phyloP scores from a whole-genome alignment of 1,140 invertebrate species.

The Calliphora vicina region DNA sequence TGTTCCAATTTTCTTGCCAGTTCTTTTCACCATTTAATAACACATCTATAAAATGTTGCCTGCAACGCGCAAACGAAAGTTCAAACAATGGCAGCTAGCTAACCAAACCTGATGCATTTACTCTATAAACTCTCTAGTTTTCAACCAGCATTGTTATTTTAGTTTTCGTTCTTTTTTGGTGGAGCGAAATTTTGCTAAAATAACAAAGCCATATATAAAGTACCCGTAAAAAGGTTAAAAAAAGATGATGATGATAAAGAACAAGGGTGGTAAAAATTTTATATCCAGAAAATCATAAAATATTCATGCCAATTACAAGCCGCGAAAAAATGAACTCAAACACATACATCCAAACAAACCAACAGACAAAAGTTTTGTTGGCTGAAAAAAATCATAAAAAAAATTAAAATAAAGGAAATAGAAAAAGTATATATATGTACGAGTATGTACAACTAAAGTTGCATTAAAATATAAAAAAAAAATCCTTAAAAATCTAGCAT shows the following conservation, averaged over 20 bases:
- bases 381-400: no score
- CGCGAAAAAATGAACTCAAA: neutral
- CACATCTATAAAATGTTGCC: neutral
- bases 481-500: no score
- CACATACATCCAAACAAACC: neutral
- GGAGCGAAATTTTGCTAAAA: neutral
- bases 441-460: no score
- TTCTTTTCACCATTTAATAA: neutral
- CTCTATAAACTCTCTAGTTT: neutral
- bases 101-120: neutral
- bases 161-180: neutral
- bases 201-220: neutral
- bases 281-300: neutral
- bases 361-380: neutral
- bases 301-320: conserved; percentile 13
- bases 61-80: neutral
- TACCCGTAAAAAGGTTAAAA: neutral
- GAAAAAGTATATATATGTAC: no score
- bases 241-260: neutral
- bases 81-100: neutral
- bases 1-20: neutral
- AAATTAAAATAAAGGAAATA: no score
- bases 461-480: no score
- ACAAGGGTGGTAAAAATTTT: neutral
- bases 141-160: neutral